Base-by-base conservation (phyloP, 2,113 vertebrate species). In the Cololabis saira region DNA sequence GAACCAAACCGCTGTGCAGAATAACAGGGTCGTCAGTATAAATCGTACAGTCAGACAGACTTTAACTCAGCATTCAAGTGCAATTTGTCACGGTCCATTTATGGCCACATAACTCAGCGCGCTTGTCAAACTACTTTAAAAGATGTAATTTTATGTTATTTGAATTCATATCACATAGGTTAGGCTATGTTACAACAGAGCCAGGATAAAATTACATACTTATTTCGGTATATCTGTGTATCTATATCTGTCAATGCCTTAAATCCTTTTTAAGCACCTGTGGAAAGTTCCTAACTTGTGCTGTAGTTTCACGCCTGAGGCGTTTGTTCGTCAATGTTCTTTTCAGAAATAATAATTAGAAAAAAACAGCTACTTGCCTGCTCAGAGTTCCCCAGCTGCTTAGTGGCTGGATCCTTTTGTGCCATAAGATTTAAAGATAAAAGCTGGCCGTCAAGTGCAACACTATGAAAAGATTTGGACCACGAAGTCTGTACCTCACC, bases 271-370 rank as follows among this genome's bases (percentile, higher is more conserved):
- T 33, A 24, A 1, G 13, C 16, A 49, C 41, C 61, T 11, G 12
- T 60, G 57, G 60, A 68, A 78, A 44, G 75, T 62, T 55, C 17
- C 44, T 12, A 12, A 43, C 12, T 16, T 37, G 50, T 30, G 61
- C 7, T 17, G 40, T 54, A 41, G 67, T 50, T 18, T 74, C 0
- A 22, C 37, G 44, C 55, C 13, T 42, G 42, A 37, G 16, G 61
- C 12, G 4, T 61, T 41, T 4, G 42, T 45, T 24, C 42, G 41
- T 50, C 45, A 47, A 12, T 21, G 49, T 21, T 53, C 21, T 55
- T 52, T 18, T 22, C 7, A 42, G 21, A 43, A 47, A 22, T 50
- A 19, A 42, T n/a, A n/a, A n/a, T n/a, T n/a, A 33, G 17, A 27
- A 24, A 40, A 56, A 21, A 57, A 18, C 19, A 54, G 16, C 24